These are phyloP conservation scores for Salvelinus fontinalis DNA, from an alignment of 2,113 vertebrate genomes.

Conservation along the genomic window DNA sequence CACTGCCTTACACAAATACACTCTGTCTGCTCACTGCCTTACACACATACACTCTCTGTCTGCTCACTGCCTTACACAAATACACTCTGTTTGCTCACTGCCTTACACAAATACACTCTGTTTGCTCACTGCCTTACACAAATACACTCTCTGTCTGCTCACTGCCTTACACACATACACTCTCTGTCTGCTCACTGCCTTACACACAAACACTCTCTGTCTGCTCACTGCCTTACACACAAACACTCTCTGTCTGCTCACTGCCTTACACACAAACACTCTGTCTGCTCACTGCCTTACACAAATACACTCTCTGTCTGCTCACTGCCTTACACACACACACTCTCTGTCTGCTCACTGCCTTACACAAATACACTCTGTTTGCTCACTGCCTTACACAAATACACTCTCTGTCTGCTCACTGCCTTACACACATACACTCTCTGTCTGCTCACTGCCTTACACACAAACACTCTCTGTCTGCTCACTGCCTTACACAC, in stretches of 20 bases:
- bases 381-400: slow-evolving; percentile 54
- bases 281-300: slow-evolving; percentile 54
- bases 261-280: slow-evolving; percentile 52
- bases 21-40: slow-evolving; percentile 56
- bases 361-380: slow-evolving; percentile 56
- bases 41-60: too few relatives aligned
- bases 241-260: slow-evolving; percentile 61
- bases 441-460: slow-evolving; percentile 57
- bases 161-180: too few relatives aligned
- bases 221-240: slow-evolving; percentile 52
- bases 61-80: slow-evolving; percentile 52
- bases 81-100: slow-evolving; percentile 57
- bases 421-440: too few relatives aligned
- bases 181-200: slow-evolving; percentile 57
- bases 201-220: too few relatives aligned
- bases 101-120: slow-evolving; percentile 56
- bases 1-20: slow-evolving; percentile 41
- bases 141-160: slow-evolving; percentile 62
- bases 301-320: too few relatives aligned
- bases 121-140: slow-evolving; percentile 54
- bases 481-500: slow-evolving; percentile 52
- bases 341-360: slow-evolving; percentile 58
- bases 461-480: too few relatives aligned
- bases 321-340: slow-evolving; percentile 44
- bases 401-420: slow-evolving; percentile 62